Evolutionary conservation across 2,113 vertebrate species (phyloP).

Genomic region (Campylorhamphus procurvoides): DNA sequence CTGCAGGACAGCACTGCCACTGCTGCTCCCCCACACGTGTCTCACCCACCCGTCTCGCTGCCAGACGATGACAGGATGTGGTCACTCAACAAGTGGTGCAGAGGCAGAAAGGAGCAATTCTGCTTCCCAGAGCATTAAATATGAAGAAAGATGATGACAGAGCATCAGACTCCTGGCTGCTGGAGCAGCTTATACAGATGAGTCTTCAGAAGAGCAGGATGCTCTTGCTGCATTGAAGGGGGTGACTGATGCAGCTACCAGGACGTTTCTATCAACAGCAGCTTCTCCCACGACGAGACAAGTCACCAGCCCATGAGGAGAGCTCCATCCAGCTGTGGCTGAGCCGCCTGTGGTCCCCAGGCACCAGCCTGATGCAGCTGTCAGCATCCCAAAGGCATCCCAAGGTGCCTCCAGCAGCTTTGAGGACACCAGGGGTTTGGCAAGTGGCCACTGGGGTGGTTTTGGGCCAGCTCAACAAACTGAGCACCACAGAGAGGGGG

Average conservation of each 20-base stretch:
- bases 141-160: background rate
- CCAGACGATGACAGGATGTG: background rate
- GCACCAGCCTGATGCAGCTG: background rate
- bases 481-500: background rate
- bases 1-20: background rate
- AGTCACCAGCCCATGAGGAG: background rate
- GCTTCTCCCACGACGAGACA: background rate
- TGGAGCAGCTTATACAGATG: background rate
- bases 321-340: background rate
- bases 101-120: background rate
- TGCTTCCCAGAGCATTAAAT: background rate
- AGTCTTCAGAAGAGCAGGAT: conserved; percentile 1
- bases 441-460: background rate
- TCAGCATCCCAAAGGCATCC: background rate
- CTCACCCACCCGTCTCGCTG: rapidly evolving
- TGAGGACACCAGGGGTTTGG: background rate
- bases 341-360: background rate
- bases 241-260: background rate
- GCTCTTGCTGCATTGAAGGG: background rate
- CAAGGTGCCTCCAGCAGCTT: background rate
- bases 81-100: background rate
- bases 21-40: background rate
- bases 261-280: background rate
- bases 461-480: background rate
- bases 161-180: background rate